Conservation (phyloP, 2,888 invertebrate species). For the Tipula unca region DNA sequence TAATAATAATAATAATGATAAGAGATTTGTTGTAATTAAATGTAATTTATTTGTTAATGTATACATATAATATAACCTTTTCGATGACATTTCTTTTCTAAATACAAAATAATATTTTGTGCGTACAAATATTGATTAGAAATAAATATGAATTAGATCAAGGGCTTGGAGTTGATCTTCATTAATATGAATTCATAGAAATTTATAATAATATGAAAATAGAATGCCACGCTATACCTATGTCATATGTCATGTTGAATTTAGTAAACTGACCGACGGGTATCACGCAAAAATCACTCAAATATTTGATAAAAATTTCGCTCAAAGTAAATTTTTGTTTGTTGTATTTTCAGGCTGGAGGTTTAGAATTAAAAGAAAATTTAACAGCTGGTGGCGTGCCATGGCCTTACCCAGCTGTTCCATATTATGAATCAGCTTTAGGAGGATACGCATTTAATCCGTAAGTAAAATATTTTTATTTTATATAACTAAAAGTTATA, state of each 20-base stretch:
- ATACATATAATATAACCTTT: not conserved
- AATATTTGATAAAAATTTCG: not conserved
- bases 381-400: conserved; percentile 65
- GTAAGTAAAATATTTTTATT: conserved; percentile 61
- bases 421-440: conserved; percentile 88
- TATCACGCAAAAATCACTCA: not conserved
- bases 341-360: conserved; percentile 57
- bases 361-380: conserved; percentile 83
- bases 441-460: conserved; percentile 92
- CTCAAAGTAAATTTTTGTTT: not conserved
- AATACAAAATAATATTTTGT: not conserved
- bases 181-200: not conserved
- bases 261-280: not conserved
- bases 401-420: conserved; percentile 86
- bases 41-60: not conserved
- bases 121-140: not conserved
- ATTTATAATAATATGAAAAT: not conserved
- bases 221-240: not conserved
- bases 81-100: not conserved
- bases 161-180: not conserved
- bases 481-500: no score
- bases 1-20: not conserved
- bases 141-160: not conserved
- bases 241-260: not conserved
- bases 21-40: not conserved